Base-by-base conservation (phyloP, 1,140 invertebrate genomes). In the Drosophila bipectinata region DNA sequence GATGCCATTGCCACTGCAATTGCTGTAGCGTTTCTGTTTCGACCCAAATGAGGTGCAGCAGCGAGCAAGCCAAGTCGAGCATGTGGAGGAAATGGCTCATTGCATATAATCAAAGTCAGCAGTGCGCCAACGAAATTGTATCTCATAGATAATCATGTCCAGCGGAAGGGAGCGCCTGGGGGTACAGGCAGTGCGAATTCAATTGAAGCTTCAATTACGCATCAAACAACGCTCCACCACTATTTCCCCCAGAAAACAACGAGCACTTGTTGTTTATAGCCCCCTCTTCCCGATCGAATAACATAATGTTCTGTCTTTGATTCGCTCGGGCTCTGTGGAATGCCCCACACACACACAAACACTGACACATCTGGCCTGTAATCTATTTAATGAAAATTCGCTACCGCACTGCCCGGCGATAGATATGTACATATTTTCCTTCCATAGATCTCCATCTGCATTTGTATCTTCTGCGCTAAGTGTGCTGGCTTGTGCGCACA, bases 401-500 rank as follows among this genome's bases (percentile, higher is more conserved):
- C 72, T 75, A 59, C 69, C 62, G 72, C 58, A 61, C 59, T 32
- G 49, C 58, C 51, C 28, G 59, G 59, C 51, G 49, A 62, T 62
- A 54, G 48, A 60, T 60, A 61, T 24, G 34, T 41, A 32, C 32
- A 45, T 49, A 32, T 59, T 15, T 44, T 15, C 41, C 21, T 28
- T 24, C 41, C 15, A 15, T 44, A 18, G 44, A 30, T 18, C 41
- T 44, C 8, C 21, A 53, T 53, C 34, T n/a, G 14, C 41, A 32
- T 64, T 48, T 58, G 67, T 47, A 62, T 68, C 37, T 68, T 59
- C 73, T 72, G 63, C 48, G 79, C 83, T 76, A 75, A 82, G 83
- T 88, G 83, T 76, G 83, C 72, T 75, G 72, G 61, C 74, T 69
- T 84, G 80, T 84, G 76, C 76, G 72, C 83, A 88, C 83, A 88